Evolutionary conservation across 1,140 invertebrate genomes (phyloP).

Genomic region (Samia ricini): DNA sequence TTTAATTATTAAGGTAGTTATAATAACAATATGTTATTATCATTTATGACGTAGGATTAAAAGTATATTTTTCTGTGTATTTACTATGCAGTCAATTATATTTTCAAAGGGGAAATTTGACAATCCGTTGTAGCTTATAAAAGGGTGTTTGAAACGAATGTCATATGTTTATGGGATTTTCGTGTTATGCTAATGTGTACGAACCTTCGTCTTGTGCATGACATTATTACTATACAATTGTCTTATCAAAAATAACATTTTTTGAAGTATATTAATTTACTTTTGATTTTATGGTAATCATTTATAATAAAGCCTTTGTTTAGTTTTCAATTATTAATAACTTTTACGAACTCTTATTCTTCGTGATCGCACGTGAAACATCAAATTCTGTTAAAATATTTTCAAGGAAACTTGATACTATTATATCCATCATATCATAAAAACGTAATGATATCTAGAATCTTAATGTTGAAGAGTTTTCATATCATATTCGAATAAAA

Average conservation of each 20-base stretch:
- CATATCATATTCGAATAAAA: too few relatives aligned
- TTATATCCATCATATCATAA: too few relatives aligned
- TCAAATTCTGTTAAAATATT: too few relatives aligned
- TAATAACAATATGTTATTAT: too few relatives aligned
- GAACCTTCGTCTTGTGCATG: constrained; percentile 10
- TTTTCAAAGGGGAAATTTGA: constrained; percentile 40
- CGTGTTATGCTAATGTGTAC: constrained; percentile 65
- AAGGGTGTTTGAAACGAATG: constrained; percentile 65
- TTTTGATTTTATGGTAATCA: neutral
- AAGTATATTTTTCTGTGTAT: constrained; percentile 1
- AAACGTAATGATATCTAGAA: too few relatives aligned
- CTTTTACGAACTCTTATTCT: too few relatives aligned
- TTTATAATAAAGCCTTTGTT: too few relatives aligned
- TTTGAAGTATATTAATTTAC: neutral
- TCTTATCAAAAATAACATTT: neutral
- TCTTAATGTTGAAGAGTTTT: too few relatives aligned
- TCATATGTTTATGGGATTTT: constrained; percentile 71
- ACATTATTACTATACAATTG: neutral
- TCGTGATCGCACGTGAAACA: too few relatives aligned
- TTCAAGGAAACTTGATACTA: too few relatives aligned
- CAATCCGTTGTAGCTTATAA: constrained; percentile 37
- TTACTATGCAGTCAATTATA: constrained; percentile 43
- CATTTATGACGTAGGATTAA: neutral
- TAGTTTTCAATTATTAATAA: too few relatives aligned
- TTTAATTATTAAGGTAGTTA: too few relatives aligned